Conservation (phyloP, 1,140 invertebrate genomes). For the Capitella teleta region DNA sequence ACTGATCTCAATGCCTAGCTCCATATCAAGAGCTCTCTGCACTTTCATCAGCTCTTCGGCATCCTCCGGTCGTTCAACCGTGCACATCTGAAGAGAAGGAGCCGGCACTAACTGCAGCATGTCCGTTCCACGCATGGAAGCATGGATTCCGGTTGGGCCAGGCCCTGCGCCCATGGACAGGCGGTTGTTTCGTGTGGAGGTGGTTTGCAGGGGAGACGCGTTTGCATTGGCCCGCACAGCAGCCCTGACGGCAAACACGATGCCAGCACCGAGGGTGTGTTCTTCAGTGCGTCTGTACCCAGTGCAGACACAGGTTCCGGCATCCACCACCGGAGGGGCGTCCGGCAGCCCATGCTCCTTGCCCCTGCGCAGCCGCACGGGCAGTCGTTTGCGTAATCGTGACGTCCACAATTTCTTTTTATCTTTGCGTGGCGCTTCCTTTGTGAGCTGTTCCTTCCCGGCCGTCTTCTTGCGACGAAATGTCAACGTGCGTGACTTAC, state of each 20-base stretch:
- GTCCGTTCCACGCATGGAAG: conserved; percentile 2
- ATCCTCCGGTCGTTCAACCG: conserved; percentile 58
- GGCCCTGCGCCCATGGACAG: conserved; percentile 5
- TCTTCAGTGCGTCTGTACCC: conserved; percentile 51
- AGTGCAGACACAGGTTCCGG: conserved; percentile 50
- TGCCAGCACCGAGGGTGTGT: too few relatives aligned
- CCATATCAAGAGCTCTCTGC: conserved; percentile 62
- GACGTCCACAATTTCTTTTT: background rate
- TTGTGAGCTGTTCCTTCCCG: background rate
- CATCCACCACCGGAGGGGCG: conserved; percentile 13
- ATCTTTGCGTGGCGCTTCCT: too few relatives aligned
- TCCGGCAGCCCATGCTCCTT: background rate
- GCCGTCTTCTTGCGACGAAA: background rate
- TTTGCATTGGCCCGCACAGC: background rate
- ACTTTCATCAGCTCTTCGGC: conserved; percentile 58
- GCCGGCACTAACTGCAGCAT: background rate
- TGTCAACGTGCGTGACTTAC: background rate
- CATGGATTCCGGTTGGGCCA: background rate
- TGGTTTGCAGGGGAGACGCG: conserved; percentile 2
- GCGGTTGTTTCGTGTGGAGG: conserved; percentile 3
- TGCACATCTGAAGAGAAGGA: too few relatives aligned
- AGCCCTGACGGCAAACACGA: conserved; percentile 13
- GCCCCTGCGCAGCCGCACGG: background rate
- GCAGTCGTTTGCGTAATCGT: background rate
- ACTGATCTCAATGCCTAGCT: conserved; percentile 56